phyloP scores from a whole-genome alignment of 92 coral and sea anemone species.

The Pocillopora meandrina region DNA sequence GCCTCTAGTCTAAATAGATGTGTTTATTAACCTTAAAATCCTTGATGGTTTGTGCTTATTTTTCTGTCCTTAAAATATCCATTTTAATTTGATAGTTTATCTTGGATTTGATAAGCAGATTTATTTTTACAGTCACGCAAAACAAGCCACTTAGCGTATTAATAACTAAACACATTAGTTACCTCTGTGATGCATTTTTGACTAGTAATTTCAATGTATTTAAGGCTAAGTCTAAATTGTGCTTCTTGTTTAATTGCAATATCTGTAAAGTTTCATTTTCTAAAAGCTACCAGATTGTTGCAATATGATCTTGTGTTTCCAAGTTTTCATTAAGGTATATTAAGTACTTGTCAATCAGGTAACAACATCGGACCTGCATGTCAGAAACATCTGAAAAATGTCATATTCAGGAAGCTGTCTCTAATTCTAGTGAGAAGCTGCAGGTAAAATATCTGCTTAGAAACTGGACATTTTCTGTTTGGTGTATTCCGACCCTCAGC shows the following conservation, averaged over 20 bases:
- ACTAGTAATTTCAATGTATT: background rate
- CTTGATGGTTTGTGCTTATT: background rate
- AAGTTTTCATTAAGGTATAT: background rate
- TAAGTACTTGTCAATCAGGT: conserved; percentile 9
- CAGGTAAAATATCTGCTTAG: conserved; percentile 27
- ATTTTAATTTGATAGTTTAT: background rate
- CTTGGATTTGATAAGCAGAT: background rate
- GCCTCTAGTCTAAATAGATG: background rate
- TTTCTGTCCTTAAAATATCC: background rate
- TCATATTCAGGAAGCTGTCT: background rate
- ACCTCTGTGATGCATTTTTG: background rate
- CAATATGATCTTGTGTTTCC: conserved; percentile 18
- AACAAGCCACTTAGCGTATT: background rate
- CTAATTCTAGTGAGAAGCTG: background rate
- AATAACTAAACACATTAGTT: background rate
- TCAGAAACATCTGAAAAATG: conserved; percentile 20
- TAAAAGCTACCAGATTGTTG: background rate
- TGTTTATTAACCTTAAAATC: too few relatives aligned
- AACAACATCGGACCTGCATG: background rate
- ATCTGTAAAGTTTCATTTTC: background rate
- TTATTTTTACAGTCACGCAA: background rate
- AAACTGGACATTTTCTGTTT: background rate
- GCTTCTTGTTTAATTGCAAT: background rate
- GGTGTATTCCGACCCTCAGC: conserved; percentile 5
- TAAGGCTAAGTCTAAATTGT: background rate